phyloP scores from a whole-genome alignment of 2,797 vertebrate genomes.

The Hippocampus kuda region DNA sequence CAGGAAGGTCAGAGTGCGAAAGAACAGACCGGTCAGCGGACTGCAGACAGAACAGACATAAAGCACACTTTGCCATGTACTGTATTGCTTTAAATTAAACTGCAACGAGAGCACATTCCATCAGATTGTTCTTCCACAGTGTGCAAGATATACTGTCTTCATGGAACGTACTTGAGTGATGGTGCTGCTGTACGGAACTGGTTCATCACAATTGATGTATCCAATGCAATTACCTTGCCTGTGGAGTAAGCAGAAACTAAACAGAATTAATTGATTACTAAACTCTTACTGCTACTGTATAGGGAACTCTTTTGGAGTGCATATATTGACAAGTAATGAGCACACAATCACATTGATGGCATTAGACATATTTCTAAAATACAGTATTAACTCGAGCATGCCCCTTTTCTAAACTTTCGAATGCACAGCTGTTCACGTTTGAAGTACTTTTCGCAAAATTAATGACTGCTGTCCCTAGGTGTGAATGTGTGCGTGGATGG shows the following conservation, averaged over 20 bases:
- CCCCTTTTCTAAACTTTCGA: neutral
- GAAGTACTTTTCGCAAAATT: neutral
- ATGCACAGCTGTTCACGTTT: neutral
- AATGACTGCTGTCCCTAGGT: no score
- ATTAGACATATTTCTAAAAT: neutral
- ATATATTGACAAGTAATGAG: no score
- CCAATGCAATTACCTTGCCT: conserved; percentile 71
- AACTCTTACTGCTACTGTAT: no score
- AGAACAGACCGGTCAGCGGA: conserved; percentile 69
- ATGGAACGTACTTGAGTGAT: conserved; percentile 49
- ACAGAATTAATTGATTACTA: neutral
- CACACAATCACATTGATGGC: no score
- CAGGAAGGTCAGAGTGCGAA: conserved; percentile 71
- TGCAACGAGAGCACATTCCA: neutral
- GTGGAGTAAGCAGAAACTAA: conserved; percentile 16
- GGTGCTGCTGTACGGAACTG: conserved; percentile 68
- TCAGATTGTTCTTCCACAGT: neutral
- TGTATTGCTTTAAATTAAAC: neutral
- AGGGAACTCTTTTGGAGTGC: no score
- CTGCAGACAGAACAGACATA: conserved; percentile 38
- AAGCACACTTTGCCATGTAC: neutral
- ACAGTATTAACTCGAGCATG: neutral
- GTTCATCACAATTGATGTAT: conserved; percentile 67
- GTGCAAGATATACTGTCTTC: neutral
- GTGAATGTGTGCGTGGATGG: no score